Evolutionary conservation across 2,888 invertebrate species (phyloP), one percentile per base, ranked within the genome.

Genomic region (Criorhina ranunculi): DNA sequence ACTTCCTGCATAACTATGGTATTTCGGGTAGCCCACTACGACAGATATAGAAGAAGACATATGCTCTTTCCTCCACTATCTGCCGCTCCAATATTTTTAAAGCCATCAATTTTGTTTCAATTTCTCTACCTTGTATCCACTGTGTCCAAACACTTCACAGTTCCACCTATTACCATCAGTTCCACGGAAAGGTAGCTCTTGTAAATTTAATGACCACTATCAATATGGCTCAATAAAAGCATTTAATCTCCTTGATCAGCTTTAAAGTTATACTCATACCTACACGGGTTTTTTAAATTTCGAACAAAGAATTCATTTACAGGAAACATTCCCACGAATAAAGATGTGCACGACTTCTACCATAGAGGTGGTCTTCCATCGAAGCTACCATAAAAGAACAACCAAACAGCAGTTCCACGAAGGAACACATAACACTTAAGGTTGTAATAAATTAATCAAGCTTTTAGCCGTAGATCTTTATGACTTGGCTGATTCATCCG

Each of bases 361-460:
- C 46, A n/a, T n/a, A 35, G 46, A 49, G 67, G 70, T 70, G 59
- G 70, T 70, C 70, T 40, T 37, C 24, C 15, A 24, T 24, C 24
- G 19, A 15, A 8, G 24, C 40, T 40, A 40, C 44, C 44, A 70
- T 31, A 46, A 70, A 59, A 29, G n/a, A 33, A 0, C 17, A 33
- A 29, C 5, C 31, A 11, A n/a, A 60, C 24, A 33, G 15, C 44
- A 19, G 40, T 72, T 60, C 60, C 31, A 29, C 37, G 60, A 72
- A 49, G 6, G 6, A 70, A 40, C 59, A 55, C 17, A 29, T 7
- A 55, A 69, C 69, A 69, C 44, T 44, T 19, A 55, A 31, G 49
- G 12, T 35, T n/a, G 57, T 72, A 72, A 60, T 72, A 60, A 60
- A 72, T 72, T 60, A 72, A 51, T 72, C 60, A 59, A 49, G 70